Evolutionary conservation across 2,797 vertebrate genomes (phyloP).

Genomic region (Hapalemur alaotrensis): DNA sequence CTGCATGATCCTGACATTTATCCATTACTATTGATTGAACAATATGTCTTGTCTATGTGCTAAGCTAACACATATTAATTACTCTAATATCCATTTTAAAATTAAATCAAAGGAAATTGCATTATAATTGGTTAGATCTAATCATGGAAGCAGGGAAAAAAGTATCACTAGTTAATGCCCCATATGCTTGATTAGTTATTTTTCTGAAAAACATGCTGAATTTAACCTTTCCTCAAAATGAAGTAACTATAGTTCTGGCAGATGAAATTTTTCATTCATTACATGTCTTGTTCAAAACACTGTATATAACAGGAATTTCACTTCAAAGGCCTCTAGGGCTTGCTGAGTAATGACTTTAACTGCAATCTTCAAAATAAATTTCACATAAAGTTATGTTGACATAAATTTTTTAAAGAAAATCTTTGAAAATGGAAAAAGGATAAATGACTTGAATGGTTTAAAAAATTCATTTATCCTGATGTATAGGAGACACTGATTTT

Average conservation of each 20-base stretch:
- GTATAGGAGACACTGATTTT: not conserved
- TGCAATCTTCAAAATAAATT: slow-evolving; percentile 63
- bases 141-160: not conserved
- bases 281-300: not conserved
- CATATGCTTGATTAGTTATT: not conserved
- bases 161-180: not conserved
- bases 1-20: slow-evolving; percentile 49
- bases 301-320: not conserved
- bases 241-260: slow-evolving; percentile 59
- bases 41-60: slow-evolving; percentile 17
- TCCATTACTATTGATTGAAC: slow-evolving; percentile 37
- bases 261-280: slow-evolving; percentile 35
- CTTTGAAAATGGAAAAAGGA: not conserved
- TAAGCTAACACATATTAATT: slow-evolving; percentile 65
- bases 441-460: not conserved
- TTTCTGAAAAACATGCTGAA: not conserved
- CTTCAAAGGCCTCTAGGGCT: slow-evolving; percentile 67
- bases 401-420: not conserved
- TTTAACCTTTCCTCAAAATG: not conserved
- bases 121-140: slow-evolving; percentile 31
- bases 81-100: slow-evolving; percentile 48
- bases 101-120: slow-evolving; percentile 39
- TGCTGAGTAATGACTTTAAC: slow-evolving; percentile 76
- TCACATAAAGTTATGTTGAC: not conserved
- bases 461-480: not conserved